Evolutionary conservation across 1,140 invertebrate genomes (phyloP), one percentile per base, ranked within the genome.

Genomic region (Hycleus cichorii): DNA sequence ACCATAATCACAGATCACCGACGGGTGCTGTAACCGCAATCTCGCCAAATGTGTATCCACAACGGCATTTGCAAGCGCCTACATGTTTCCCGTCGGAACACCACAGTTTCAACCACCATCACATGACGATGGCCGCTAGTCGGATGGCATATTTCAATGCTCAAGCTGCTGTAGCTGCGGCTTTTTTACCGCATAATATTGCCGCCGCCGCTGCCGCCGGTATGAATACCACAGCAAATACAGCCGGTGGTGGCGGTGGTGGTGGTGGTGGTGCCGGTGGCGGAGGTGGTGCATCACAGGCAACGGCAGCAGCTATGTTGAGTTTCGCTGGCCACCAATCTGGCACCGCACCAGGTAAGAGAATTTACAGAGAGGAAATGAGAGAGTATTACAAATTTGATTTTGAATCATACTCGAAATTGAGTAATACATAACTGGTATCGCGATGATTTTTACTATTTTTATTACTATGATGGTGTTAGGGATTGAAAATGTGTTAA

Each of bases 61-160:
- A 73, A 55, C 63, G 71, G 58, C 72, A 74, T 49, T 59, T 74
- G 43, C 71, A 71, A 58, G 69, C 65, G 45, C 71, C 70, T 38
- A 68, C 70, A 26, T 70, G 70, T 53, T 73, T 72, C 49, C 64
- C 72, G 52, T 72, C 71, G 39, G 70, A 73, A 55, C 72, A 18
- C 18, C 18, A 72, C 55, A 77, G 78, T 52, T 73, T 80, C 62
- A 81, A 78, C 57, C 79, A 80, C 61, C 80, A 81, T 57, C 79
- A 81, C 59, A 81, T 84, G 71, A 81, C 82, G 73, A 84, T 84
- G 63, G 79, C 83, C 46, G 87, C 88, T 43, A 86, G 84, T 57
- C 76, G 88, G 59, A 89, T 90, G 79, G 88, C 88, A n/a, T 90
- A 90, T 66, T 86, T 91, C 69, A 91, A 91, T 75, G 88, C 89